Base-by-base conservation (phyloP, 2,888 invertebrate species). In the Prosopocoilus inquinatus region DNA sequence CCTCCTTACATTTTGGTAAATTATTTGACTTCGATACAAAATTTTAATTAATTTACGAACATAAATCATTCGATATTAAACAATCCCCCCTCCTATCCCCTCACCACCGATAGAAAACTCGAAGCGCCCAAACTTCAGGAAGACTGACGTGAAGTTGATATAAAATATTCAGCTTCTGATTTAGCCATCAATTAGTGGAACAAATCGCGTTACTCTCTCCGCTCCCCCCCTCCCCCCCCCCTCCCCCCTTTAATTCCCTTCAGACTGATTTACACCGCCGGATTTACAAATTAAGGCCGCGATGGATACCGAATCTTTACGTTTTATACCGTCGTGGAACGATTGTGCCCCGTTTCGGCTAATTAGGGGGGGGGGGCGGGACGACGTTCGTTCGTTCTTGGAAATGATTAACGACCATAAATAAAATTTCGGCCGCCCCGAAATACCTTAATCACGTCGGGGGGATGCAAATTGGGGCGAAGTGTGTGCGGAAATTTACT, bases 211-310 rank as follows among this genome's bases (percentile, higher is more conserved):
- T 41, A 11, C 41, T 44, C 55, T 36, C 43, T 53, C 43, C 32
- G 36, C 55, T n/a, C n/a, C n/a, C n/a, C n/a, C n/a, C n/a, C n/a
- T n/a, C n/a, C n/a, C n/a, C n/a, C n/a, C n/a, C n/a, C n/a, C n/a
- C n/a, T n/a, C n/a, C n/a, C 49, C 50, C 47, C 50, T 54, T 50
- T 58, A 58, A 58, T 58, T 58, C 58, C 49, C 54, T 46, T 39
- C 41, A 41, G 55, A 47, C 55, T 58, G 58, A 58, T 58, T 58
- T 58, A 58, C 58, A 55, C 51, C 34, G 47, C 28, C 46, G 32
- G 52, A 48, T 48, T 57, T 53, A 28, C 49, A 50, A 58, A 59
- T 59, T 59, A 57, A 57, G 57, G 51, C 57, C 47, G 39, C 35
- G 36, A 53, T 47, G 47, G 46, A 36, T 47, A 28, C 47, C 28